Evolutionary conservation across 1,140 invertebrate genomes (phyloP).

Genomic region (Hylaeus volcanicus): DNA sequence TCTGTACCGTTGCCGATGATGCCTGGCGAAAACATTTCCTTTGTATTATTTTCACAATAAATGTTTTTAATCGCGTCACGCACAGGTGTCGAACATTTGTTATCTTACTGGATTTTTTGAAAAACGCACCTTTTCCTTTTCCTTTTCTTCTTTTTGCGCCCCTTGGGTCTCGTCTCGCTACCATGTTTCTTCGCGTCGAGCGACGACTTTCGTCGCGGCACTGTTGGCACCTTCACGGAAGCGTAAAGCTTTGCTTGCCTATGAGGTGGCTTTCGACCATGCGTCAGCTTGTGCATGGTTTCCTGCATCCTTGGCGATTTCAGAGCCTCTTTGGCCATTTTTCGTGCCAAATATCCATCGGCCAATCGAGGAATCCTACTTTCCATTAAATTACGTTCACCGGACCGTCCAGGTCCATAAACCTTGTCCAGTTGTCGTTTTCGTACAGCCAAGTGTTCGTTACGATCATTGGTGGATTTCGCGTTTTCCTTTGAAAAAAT

Average conservation of each 20-base stretch:
- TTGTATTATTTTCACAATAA: too few relatives aligned
- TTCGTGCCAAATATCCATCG: constrained; percentile 49
- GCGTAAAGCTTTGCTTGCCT: background rate
- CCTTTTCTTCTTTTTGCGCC: constrained; percentile 37
- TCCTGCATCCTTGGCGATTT: constrained; percentile 61
- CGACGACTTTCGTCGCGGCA: background rate
- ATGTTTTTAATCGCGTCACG: too few relatives aligned
- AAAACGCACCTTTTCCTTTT: constrained; percentile 38
- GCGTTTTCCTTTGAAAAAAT: background rate
- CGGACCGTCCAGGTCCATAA: background rate
- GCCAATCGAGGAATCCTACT: background rate
- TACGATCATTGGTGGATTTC: background rate
- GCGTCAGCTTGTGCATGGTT: constrained; percentile 59
- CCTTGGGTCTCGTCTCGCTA: constrained; percentile 9
- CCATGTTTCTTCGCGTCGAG: background rate
- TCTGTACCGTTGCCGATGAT: constrained; percentile 11
- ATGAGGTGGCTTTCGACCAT: constrained; percentile 10
- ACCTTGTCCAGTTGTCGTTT: background rate
- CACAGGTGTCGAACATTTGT: too few relatives aligned
- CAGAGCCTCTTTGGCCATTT: constrained; percentile 62
- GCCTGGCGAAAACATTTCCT: constrained; percentile 1
- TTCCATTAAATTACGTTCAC: background rate
- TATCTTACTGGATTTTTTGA: too few relatives aligned
- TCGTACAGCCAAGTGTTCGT: background rate
- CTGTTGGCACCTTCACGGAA: background rate